These are phyloP conservation scores for Sphaerophoria taeniata DNA, from an alignment of 2,888 invertebrate genomes.

Conservation along the genomic window DNA sequence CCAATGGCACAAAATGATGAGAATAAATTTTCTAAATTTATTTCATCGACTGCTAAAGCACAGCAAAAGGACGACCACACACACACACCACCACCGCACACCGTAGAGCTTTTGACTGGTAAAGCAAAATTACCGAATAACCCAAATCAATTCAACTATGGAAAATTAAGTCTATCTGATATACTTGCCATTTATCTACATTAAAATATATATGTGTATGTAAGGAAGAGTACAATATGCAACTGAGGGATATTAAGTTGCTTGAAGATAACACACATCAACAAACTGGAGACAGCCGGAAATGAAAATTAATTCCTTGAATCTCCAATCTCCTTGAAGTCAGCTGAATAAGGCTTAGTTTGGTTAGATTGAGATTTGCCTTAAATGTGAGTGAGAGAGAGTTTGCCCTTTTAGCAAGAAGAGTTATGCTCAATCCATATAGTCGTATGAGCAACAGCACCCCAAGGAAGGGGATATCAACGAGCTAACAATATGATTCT, in stretches of 20 bases:
- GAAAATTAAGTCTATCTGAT: constrained; percentile 36
- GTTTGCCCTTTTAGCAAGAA: constrained; percentile 19
- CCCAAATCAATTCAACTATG: constrained; percentile 48
- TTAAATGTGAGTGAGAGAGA: background rate
- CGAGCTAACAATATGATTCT: constrained; percentile 44
- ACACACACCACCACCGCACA: background rate
- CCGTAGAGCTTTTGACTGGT: constrained; percentile 28
- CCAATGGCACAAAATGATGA: too few species aligned
- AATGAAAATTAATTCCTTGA: constrained; percentile 68
- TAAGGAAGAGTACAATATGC: background rate
- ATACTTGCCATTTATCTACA: background rate
- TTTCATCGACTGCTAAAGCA: background rate
- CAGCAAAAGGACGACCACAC: background rate
- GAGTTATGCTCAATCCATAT: background rate
- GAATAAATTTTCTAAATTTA: constrained; percentile 23
- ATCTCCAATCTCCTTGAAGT: constrained; percentile 46
- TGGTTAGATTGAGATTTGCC: background rate
- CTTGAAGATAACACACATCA: constrained; percentile 37
- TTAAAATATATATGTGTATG: background rate
- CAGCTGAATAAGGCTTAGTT: constrained; percentile 15
- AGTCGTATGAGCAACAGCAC: background rate
- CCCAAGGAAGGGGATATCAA: background rate
- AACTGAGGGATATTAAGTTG: constrained; percentile 21
- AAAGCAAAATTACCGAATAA: constrained; percentile 34
- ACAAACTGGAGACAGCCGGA: constrained; percentile 61